Evolutionary conservation across 1,140 invertebrate species (phyloP).

Genomic region (Drosophila gunungcola): DNA sequence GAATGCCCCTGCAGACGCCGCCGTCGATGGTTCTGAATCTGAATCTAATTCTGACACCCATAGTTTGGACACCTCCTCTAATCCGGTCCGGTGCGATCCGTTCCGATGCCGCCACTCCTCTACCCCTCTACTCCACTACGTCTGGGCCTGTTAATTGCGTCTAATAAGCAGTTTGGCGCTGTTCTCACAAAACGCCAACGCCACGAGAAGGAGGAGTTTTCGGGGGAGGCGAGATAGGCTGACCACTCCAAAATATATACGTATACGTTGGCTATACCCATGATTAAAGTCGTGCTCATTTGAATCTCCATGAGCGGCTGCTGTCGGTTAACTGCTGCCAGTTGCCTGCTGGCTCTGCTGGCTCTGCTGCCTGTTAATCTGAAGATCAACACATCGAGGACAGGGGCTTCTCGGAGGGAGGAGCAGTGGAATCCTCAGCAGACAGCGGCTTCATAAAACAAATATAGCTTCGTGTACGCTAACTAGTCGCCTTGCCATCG

Average conservation of each 20-base stretch:
- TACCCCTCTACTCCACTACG: background rate
- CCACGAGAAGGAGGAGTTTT: constrained; percentile 37
- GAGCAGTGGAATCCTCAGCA: constrained; percentile 28
- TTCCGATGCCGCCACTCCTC: background rate
- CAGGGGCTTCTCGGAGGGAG: constrained; percentile 11
- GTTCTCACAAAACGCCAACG: constrained; percentile 81
- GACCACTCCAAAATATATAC: constrained; percentile 32
- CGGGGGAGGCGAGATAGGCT: constrained; percentile 43
- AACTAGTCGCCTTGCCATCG: constrained; percentile 65
- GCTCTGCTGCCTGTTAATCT: constrained; percentile 78
- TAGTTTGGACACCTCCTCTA: constrained; percentile 8
- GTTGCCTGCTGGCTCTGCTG: constrained; percentile 46
- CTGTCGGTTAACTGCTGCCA: constrained; percentile 38
- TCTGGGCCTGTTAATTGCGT: constrained; percentile 77
- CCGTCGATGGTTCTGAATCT: constrained; percentile 42
- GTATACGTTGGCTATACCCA: constrained; percentile 54
- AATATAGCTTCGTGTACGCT: constrained; percentile 74
- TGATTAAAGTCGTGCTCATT: constrained; percentile 76
- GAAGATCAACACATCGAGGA: constrained; percentile 75
- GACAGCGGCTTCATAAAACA: constrained; percentile 75
- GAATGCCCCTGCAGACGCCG: constrained; percentile 36
- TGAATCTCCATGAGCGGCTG: constrained; percentile 71
- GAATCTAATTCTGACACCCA: constrained; percentile 60
- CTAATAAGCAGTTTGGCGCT: constrained; percentile 81
- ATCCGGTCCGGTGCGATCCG: constrained; percentile 17